Conservation (phyloP, 1,140 invertebrate species). For the Aphelenchoides fujianensis region DNA sequence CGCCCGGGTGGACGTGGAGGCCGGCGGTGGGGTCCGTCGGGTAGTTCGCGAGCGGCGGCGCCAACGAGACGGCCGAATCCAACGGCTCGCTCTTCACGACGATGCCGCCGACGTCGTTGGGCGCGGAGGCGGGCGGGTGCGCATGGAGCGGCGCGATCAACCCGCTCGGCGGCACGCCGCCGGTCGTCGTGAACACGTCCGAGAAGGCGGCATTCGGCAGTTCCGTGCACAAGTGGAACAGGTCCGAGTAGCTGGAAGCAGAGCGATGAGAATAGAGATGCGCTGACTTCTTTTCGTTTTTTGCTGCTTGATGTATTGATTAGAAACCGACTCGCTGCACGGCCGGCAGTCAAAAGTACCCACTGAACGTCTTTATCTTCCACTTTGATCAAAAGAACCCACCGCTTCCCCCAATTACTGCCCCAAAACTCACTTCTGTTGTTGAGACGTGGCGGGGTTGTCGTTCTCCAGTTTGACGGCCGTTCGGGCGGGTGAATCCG, state of each 20-base stretch:
- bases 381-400: too few species aligned
- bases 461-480: slow-evolving; percentile 2
- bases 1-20: too few species aligned
- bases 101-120: too few species aligned
- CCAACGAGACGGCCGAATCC: too few species aligned
- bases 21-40: too few species aligned
- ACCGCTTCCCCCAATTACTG: too few species aligned
- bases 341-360: background rate
- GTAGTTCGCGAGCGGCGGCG: too few species aligned
- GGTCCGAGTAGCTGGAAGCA: background rate
- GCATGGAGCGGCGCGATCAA: background rate
- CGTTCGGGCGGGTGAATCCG: too few species aligned
- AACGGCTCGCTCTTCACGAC: too few species aligned
- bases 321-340: background rate
- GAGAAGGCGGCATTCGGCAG: background rate
- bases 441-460: background rate
- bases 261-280: background rate
- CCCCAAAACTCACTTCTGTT: background rate
- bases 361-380: too few species aligned
- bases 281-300: too few species aligned
- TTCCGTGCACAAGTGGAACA: background rate
- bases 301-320: too few species aligned
- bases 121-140: background rate
- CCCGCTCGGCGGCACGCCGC: background rate
- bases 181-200: background rate